Evolutionary conservation across 1,140 invertebrate genomes (phyloP).

Genomic region (Luehdorfia chinensis): DNA sequence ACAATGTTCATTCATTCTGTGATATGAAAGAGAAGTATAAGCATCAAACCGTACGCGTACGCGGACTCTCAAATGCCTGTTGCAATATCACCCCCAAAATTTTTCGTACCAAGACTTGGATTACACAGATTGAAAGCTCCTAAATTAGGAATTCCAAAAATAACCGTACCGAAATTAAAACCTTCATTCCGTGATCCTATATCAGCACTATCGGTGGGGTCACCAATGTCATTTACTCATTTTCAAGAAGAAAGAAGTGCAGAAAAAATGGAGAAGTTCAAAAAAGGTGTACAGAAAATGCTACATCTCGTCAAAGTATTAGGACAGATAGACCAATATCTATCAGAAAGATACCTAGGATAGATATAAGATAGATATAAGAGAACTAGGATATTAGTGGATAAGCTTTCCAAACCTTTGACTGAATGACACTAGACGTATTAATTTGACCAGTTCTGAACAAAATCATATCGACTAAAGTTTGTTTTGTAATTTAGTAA

Average conservation of each 20-base stretch:
- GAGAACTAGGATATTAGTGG: constrained; percentile 58
- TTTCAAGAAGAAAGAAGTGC: constrained; percentile 53
- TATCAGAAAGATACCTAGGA: constrained; percentile 64
- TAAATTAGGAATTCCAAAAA: constrained; percentile 38
- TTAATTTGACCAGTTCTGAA: no score
- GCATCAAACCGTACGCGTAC: constrained; percentile 40
- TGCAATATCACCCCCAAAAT: constrained; percentile 43
- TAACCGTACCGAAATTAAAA: constrained; percentile 46
- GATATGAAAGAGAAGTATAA: constrained; percentile 52
- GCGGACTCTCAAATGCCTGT: constrained; percentile 41
- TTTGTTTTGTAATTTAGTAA: no score
- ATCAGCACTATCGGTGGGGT: constrained; percentile 38
- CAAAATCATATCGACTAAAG: no score
- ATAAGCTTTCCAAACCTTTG: constrained; percentile 61
- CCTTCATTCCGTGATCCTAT: constrained; percentile 23
- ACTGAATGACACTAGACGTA: constrained; percentile 36
- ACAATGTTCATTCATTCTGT: constrained; percentile 53
- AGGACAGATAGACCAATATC: constrained; percentile 56
- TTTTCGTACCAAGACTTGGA: constrained; percentile 39
- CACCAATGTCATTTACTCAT: constrained; percentile 29
- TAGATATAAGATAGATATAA: no score
- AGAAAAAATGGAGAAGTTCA: constrained; percentile 63
- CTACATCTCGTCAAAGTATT: constrained; percentile 61
- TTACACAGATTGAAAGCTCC: constrained; percentile 39
- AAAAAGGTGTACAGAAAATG: constrained; percentile 64